Evolutionary conservation across 2,113 vertebrate species (phyloP).

Genomic region (Heterocephalus glaber): DNA sequence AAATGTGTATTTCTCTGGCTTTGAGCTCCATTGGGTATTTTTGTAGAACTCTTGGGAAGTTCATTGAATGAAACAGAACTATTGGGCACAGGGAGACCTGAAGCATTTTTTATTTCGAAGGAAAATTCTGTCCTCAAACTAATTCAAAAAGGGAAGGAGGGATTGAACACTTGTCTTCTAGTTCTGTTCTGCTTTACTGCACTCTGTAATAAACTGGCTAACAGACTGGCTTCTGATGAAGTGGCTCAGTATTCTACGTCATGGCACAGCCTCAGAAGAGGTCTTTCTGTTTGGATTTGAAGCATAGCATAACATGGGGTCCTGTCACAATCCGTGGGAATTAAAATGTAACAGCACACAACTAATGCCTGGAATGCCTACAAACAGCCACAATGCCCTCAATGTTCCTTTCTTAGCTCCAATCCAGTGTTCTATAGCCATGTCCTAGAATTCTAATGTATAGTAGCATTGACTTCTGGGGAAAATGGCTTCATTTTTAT

Average conservation of each 20-base stretch:
- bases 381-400: conserved; percentile 75
- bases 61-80: neutral
- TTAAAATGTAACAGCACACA: conserved; percentile 78
- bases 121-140: conserved; percentile 38
- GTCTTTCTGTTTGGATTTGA: conserved; percentile 80
- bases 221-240: conserved; percentile 83
- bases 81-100: neutral
- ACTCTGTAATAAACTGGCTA: conserved; percentile 83
- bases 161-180: conserved; percentile 79
- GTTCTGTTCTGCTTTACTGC: conserved; percentile 79
- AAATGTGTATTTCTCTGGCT: neutral
- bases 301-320: conserved; percentile 74
- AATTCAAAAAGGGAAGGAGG: conserved; percentile 35
- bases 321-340: conserved; percentile 75
- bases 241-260: conserved; percentile 81
- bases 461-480: neutral
- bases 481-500: neutral
- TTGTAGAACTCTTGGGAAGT: neutral
- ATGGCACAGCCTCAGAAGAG: conserved; percentile 82
- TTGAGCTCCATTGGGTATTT: neutral
- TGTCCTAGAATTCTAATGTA: neutral
- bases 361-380: conserved; percentile 79
- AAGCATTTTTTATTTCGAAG: conserved; percentile 30
- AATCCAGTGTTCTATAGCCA: conserved; percentile 44
- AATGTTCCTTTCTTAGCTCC: conserved; percentile 76